Evolutionary conservation across 1,140 invertebrate species (phyloP).

Genomic region (Panonychus citri): DNA sequence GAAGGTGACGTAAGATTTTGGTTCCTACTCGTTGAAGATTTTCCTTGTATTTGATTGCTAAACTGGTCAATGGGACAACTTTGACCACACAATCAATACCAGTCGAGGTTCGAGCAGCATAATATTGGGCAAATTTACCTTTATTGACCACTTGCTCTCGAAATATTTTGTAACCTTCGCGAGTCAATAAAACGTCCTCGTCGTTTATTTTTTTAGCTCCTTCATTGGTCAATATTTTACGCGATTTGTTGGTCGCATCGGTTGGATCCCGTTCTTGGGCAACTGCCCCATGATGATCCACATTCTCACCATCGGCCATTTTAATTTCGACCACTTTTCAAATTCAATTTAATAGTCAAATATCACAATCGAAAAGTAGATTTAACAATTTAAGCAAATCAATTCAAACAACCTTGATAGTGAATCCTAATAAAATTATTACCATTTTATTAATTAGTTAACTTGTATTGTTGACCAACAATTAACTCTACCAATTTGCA

Average conservation of each 20-base stretch:
- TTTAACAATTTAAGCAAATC: too few species aligned
- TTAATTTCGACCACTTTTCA: too few species aligned
- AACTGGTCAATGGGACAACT: background rate
- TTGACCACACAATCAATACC: background rate
- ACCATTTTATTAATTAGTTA: too few species aligned
- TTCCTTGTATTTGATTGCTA: background rate
- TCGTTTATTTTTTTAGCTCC: background rate
- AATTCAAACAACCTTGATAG: too few species aligned
- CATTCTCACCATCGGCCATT: too few species aligned
- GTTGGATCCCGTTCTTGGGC: background rate
- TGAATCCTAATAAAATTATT: too few species aligned
- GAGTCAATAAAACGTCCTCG: background rate
- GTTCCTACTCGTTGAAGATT: background rate
- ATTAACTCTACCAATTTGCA: too few species aligned
- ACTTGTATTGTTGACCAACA: too few species aligned
- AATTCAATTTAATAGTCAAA: too few species aligned
- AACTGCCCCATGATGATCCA: too few species aligned
- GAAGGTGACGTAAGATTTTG: background rate
- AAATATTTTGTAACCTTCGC: background rate
- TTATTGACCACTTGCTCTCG: background rate
- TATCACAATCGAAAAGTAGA: too few species aligned
- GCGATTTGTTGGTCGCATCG: background rate
- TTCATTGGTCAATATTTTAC: background rate
- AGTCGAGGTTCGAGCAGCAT: background rate
- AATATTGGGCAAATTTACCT: background rate